Conservation (phyloP, 2,113 vertebrate genomes). For the Camelus bactrianus region DNA sequence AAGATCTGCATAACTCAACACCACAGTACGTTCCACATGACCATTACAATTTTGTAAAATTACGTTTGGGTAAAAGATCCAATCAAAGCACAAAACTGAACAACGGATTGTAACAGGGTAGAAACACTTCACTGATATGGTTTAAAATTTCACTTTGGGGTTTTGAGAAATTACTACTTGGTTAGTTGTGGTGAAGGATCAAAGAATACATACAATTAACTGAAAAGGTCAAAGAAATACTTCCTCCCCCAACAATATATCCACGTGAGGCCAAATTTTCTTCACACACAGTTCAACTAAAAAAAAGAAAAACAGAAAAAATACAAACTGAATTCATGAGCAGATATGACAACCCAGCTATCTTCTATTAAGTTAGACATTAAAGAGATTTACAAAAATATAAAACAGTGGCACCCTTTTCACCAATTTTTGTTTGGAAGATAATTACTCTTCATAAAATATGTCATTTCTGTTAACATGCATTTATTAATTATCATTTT, state of each 20-base stretch:
- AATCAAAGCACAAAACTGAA: neutral
- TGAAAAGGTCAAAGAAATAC: neutral
- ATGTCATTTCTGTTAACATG: constrained; percentile 8
- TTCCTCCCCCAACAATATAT: neutral
- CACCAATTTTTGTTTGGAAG: neutral
- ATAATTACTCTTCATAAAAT: constrained; percentile 3
- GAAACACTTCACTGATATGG: neutral
- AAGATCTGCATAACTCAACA: neutral
- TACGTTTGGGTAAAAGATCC: neutral
- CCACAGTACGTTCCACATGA: neutral
- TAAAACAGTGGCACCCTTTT: neutral
- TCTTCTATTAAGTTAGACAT: neutral
- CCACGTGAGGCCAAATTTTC: neutral
- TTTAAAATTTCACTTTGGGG: neutral
- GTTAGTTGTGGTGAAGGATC: neutral
- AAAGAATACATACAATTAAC: neutral
- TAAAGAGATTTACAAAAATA: neutral
- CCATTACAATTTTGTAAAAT: neutral
- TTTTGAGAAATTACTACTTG: neutral
- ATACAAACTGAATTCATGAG: neutral
- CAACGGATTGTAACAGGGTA: neutral
- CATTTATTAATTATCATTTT: neutral
- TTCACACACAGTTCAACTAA: neutral
- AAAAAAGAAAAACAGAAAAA: neutral
- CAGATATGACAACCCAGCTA: neutral